Base-by-base conservation (phyloP, 2,888 invertebrate species). In the Pemphredon lugubris region DNA sequence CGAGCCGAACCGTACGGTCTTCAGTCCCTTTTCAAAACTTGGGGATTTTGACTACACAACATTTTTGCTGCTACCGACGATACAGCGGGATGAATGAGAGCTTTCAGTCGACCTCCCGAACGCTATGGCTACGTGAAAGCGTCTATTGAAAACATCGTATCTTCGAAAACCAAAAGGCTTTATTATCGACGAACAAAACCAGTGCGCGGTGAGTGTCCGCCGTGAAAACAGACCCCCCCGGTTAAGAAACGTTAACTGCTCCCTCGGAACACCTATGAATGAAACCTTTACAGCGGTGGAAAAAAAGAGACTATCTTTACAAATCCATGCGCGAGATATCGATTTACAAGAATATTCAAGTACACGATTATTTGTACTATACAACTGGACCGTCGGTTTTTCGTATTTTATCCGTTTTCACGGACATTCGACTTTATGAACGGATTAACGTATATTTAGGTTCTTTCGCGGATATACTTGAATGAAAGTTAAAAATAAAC, bases 81-180 rank as follows among this genome's bases (percentile, higher is more conserved):
- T 34, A n/a, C n/a, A 34, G 3, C n/a, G 34, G 3, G n/a, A 9
- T 34, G 34, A 34, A 34, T 34, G 34, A 34, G n/a, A 7, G 11
- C 34, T 34, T 34, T 34, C 34, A 34, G 34, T 34, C 34, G 34
- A 34, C 34, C n/a, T 9, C 30, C 30, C n/a, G n/a, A n/a, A 30
- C 2, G 30, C 30, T 9, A 2, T n/a, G 34, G 34, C 30, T 30
- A 30, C 30, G 30, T 34, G 34, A 34, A 34, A 34, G 34, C 34
- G 34, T n/a, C n/a, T 9, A 9, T 34, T 34, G 34, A 34, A 34
- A 34, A 34, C n/a, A 34, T 9, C 34, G 30, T 34, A 34, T 34
- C 34, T 3, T 34, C 34, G 11, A 34, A 34, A n/a, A 34, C 34
- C 34, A n/a, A 4, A n/a, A n/a, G 34, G 34, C n/a, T n/a, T 30